These are phyloP conservation scores for Tapirus indicus DNA, from an alignment of 2,797 vertebrate species.

Conservation along the genomic window DNA sequence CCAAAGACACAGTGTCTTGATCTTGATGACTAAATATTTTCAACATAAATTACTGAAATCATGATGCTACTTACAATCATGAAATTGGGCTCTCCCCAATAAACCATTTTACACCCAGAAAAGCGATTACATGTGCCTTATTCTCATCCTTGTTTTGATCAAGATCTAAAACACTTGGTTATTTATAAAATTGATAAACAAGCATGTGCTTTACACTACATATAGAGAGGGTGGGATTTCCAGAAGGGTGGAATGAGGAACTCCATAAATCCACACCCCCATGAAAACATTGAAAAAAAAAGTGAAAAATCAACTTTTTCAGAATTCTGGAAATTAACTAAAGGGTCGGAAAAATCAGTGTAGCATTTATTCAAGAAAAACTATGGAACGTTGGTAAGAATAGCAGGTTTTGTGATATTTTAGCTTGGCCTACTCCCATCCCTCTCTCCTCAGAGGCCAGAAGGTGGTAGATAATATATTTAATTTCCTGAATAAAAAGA, in stretches of 20 bases:
- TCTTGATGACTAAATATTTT: background rate
- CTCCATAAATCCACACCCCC: background rate
- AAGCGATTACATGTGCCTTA: background rate
- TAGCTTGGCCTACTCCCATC: too few species aligned
- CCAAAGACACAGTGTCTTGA: background rate
- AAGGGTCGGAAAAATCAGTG: background rate
- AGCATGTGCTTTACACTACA: background rate
- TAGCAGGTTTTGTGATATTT: background rate
- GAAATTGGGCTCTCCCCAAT: background rate
- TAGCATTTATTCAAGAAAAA: background rate
- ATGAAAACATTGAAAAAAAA: background rate
- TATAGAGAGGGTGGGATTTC: background rate
- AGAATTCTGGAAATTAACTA: background rate
- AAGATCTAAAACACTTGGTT: background rate
- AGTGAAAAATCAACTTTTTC: too few species aligned
- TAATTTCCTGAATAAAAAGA: too few species aligned
- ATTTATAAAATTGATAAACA: background rate
- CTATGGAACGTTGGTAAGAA: background rate
- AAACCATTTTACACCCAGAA: background rate
- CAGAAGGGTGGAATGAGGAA: background rate
- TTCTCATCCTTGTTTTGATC: background rate
- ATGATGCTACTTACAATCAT: background rate
- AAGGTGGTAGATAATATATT: too few species aligned
- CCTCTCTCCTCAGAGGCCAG: too few species aligned
- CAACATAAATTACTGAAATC: background rate